A percentile compares a stretch with the other conserved stretches of the same genome.
These are phyloP conservation scores for Muntiacus muntjak DNA, from an alignment of 2,113 vertebrate species.

Conservation along the genomic window DNA sequence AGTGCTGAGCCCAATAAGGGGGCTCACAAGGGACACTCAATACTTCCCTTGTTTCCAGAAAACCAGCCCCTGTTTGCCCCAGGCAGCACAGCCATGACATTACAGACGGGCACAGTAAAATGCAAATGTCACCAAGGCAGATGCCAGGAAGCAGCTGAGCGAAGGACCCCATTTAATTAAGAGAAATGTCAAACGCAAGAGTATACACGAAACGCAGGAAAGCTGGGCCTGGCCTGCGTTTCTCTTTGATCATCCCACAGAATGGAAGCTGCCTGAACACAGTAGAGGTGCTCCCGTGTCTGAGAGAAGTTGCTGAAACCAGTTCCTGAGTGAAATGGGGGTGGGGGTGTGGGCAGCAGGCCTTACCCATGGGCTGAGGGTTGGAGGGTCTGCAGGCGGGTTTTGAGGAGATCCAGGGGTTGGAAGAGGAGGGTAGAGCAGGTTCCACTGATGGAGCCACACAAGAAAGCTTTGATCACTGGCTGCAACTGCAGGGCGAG, in stretches of 20 bases:
- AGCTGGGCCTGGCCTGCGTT: neutral
- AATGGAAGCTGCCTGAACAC: neutral
- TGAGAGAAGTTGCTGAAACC: neutral
- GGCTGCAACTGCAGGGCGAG: conserved; percentile 85
- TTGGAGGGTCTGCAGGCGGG: conserved; percentile 90
- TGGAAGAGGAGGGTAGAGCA: conserved; percentile 97
- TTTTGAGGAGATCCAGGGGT: conserved; percentile 95
- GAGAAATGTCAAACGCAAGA: neutral
- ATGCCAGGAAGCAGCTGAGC: neutral
- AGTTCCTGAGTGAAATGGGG: accelerated
- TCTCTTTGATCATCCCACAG: neutral
- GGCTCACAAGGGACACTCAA: neutral
- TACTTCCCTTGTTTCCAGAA: neutral
- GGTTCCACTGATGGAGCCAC: conserved; percentile 94
- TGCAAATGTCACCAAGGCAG: neutral
- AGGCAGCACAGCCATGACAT: neutral
- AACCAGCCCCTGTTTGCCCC: neutral
- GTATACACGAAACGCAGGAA: neutral
- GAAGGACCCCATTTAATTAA: neutral
- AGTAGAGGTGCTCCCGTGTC: neutral
- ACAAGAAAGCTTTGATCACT: conserved; percentile 93
- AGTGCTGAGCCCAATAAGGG: neutral
- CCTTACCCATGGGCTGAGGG: conserved; percentile 74
- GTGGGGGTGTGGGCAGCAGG: accelerated
- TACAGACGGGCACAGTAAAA: neutral